Percentiles rank a stretch among this genome's conserved stretches.
phyloP scores from a whole-genome alignment of 2,888 invertebrate species.

The Zygogramma bicolorata region DNA sequence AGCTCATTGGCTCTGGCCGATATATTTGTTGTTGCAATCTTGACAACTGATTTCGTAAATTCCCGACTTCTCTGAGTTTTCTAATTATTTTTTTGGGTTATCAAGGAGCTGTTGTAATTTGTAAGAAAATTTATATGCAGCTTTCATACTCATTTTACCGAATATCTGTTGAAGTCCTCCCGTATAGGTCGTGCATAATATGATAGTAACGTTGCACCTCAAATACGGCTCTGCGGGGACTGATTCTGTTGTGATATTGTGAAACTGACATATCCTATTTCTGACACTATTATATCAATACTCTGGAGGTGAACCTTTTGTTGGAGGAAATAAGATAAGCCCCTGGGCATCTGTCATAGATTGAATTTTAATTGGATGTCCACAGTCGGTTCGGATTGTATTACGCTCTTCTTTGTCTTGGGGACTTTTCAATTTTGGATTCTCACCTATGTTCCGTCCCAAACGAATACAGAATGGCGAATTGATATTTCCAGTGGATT shows the following conservation, averaged over 20 bases:
- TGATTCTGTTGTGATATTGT: background rate
- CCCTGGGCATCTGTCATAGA: conserved; percentile 5
- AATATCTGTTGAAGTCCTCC: too few relatives aligned
- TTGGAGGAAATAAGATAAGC: conserved; percentile 3
- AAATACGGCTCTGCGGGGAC: background rate
- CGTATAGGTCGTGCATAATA: too few relatives aligned
- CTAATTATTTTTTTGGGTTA: too few relatives aligned
- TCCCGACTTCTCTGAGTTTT: too few relatives aligned
- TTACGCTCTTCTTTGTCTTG: background rate
- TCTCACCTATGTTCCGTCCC: background rate
- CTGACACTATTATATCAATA: background rate
- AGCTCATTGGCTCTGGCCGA: too few relatives aligned
- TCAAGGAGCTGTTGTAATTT: too few relatives aligned
- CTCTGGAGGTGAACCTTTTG: background rate
- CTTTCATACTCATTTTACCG: too few relatives aligned
- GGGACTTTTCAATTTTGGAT: background rate
- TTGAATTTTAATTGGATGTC: conserved; percentile 1
- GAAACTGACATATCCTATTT: background rate
- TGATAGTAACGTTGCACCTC: too few relatives aligned
- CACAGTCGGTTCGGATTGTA: background rate
- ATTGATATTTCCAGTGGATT: too few relatives aligned
- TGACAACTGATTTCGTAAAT: too few relatives aligned
- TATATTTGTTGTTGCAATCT: too few relatives aligned
- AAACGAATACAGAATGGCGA: background rate
- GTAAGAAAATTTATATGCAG: too few relatives aligned